Evolutionary conservation across 2,797 vertebrate genomes (phyloP), one percentile per base, ranked within the genome.

Genomic region (Anomalospiza imberbis): DNA sequence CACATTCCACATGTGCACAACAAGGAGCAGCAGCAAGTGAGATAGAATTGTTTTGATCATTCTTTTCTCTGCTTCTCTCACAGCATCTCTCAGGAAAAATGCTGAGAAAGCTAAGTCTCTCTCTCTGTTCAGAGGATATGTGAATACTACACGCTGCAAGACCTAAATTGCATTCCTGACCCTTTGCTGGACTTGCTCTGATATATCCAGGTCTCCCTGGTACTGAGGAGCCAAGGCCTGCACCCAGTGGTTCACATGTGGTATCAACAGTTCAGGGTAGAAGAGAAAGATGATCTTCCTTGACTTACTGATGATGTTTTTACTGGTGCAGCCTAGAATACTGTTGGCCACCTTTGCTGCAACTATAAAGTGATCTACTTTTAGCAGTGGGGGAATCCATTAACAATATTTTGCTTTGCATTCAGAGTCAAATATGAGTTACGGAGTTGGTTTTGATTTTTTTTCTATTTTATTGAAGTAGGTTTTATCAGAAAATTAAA

Each of bases 141-240:
- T 40, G 38, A 40, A 40, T 40, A 40, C 38, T 38, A 40, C 38
- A 40, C 40, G 38, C 38, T 40, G 38, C 13, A 48, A 60, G 17
- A 38, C 4, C 9, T 66, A 44, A 60, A 32, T 24, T 1, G 11
- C 18, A 5, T 40, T 85, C 29, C 24, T 50, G 34, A 16, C 5
- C 13, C 13, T 54, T 58, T 58, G 4, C 15, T 53, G n/a, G 18
- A 38, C 9, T 55, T 2, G 0, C 1, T 76, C 24, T 1, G 3
- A 2, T 17, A 7, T 25, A 65, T 20, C 4, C 11, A 20, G 4
- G 18, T 34, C 22, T 58, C 17, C 4, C 21, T 32, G 40, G 9
- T 18, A 13, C 21, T 28, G 32, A 19, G 25, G 29, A 92, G 7
- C 4, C 4, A n/a, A 75, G 10, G 12, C 13, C 17, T 54, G 24